A percentile compares a stretch with the other conserved stretches of the same genome.
Evolutionary conservation across 2,113 vertebrate species (phyloP).

Genomic region (Oceanodroma tethys): DNA sequence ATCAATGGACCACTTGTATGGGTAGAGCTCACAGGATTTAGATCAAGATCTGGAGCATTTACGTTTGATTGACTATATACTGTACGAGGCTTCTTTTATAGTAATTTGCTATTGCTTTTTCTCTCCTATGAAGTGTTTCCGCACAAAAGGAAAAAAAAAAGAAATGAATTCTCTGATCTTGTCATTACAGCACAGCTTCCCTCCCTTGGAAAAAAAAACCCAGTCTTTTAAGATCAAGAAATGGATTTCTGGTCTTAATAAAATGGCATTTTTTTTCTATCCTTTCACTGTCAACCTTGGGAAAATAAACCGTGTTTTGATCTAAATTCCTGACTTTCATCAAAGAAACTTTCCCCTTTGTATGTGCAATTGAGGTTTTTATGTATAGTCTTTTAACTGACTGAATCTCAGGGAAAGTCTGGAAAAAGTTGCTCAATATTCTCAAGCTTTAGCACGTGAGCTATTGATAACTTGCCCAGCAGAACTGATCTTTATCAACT

Average conservation of each 20-base stretch:
- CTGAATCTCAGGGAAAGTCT: not conserved
- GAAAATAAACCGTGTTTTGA: slow-evolving; percentile 49
- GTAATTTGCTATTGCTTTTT: not conserved
- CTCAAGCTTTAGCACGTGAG: slow-evolving; percentile 12
- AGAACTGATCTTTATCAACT: slow-evolving; percentile 27
- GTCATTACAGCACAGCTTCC: not conserved
- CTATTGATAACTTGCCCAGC: slow-evolving; percentile 37
- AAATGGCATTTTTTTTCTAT: not conserved
- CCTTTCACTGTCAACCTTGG: slow-evolving; percentile 7
- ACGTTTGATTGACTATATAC: not conserved
- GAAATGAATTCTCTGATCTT: not conserved
- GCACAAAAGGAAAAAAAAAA: not conserved
- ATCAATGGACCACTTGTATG: not conserved
- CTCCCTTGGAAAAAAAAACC: not conserved
- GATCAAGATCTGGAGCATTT: not conserved
- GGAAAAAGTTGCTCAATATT: slow-evolving; percentile 36
- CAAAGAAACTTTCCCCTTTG: slow-evolving; percentile 30
- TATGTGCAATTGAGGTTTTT: not conserved
- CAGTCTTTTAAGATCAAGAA: slow-evolving; percentile 20
- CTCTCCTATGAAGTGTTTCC: not conserved
- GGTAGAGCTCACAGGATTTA: not conserved
- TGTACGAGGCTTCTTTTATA: not conserved
- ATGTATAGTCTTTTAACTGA: slow-evolving; percentile 2
- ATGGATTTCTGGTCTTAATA: slow-evolving; percentile 30
- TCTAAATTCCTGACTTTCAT: slow-evolving; percentile 49